These are phyloP conservation scores for Phyllotis vaccarum DNA, from an alignment of 2,797 vertebrate genomes.

Conservation along the genomic window DNA sequence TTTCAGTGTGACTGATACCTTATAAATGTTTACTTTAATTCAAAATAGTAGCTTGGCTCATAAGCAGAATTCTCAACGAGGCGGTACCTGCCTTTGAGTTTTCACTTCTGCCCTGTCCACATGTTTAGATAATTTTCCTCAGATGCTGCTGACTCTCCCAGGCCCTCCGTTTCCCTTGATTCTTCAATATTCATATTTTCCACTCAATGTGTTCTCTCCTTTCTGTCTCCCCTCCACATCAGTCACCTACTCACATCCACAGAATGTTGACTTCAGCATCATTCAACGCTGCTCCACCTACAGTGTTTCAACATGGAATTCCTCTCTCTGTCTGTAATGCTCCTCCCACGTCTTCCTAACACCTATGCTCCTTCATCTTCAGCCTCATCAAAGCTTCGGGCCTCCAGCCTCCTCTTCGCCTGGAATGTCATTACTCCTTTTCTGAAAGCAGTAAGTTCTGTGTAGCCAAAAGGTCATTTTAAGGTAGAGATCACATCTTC, in stretches of 20 bases:
- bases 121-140: background rate
- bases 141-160: background rate
- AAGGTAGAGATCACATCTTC: background rate
- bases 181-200: background rate
- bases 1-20: too few relatives aligned
- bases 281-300: background rate
- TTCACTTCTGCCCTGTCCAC: background rate
- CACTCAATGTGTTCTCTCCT: background rate
- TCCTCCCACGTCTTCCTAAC: conserved; percentile 33
- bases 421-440: background rate
- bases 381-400: background rate
- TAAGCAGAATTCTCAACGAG: fast-evolving
- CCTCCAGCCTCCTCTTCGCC: conserved; percentile 8
- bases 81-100: background rate
- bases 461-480: background rate
- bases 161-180: background rate
- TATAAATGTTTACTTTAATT: background rate
- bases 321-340: conserved; percentile 43
- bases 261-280: background rate
- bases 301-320: conserved; percentile 55
- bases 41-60: background rate
- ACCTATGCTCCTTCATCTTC: background rate
- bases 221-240: background rate
- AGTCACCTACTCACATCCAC: background rate
- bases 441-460: background rate